Conservation (phyloP, 1,140 invertebrate genomes). For the Drosophila orena region DNA sequence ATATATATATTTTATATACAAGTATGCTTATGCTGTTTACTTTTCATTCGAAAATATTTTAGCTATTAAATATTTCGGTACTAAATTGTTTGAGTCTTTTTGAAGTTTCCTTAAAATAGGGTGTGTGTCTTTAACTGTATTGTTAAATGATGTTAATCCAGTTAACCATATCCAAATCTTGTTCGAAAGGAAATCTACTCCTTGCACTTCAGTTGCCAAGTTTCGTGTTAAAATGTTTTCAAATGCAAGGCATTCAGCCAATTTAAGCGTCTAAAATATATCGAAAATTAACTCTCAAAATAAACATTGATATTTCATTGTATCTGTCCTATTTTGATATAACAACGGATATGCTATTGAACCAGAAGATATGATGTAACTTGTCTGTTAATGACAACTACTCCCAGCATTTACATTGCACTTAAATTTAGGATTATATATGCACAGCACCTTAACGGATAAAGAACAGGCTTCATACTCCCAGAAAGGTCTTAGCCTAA, state of each 20-base stretch:
- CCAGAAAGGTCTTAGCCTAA: neutral
- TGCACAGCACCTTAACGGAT: constrained; percentile 68
- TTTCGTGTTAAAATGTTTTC: neutral
- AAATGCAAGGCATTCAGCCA: neutral
- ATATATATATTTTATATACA: constrained; percentile 50
- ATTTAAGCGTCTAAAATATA: too few relatives aligned
- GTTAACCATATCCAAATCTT: neutral
- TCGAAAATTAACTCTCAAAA: neutral
- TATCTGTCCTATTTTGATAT: constrained; percentile 16
- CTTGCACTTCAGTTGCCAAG: neutral
- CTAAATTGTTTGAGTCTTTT: constrained; percentile 73
- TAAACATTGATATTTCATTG: neutral
- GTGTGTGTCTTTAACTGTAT: constrained; percentile 28
- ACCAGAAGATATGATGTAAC: constrained; percentile 8
- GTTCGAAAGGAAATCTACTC: neutral
- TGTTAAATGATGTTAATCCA: neutral
- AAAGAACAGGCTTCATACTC: constrained; percentile 19
- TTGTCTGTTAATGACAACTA: constrained; percentile 1
- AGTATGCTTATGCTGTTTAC: constrained; percentile 15
- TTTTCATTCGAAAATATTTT: constrained; percentile 58
- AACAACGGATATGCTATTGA: constrained; percentile 53
- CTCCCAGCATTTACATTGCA: constrained; percentile 1
- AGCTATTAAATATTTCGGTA: constrained; percentile 74
- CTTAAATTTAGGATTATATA: constrained; percentile 31
- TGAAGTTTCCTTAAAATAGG: constrained; percentile 67